Percentiles rank a stretch among this genome's conserved stretches.
phyloP scores from a whole-genome alignment of 2,888 invertebrate genomes.

The Danaus chrysippus region DNA sequence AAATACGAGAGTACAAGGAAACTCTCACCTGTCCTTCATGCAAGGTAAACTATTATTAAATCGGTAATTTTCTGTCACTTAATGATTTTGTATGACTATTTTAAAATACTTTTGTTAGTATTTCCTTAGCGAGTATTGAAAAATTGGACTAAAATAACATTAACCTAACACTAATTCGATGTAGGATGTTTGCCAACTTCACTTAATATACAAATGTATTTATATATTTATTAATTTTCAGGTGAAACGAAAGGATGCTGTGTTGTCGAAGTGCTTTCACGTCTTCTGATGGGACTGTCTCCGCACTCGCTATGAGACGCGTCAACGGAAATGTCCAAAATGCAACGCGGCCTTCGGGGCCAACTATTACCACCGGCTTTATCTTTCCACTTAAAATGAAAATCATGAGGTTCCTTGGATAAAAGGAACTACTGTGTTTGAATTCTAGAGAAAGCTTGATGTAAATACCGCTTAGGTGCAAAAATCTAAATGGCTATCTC shows the following conservation, averaged over 20 bases:
- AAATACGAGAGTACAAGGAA: conserved; percentile 98
- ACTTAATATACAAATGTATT: not conserved
- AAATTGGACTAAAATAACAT: no score
- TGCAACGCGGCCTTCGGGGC: conserved; percentile 99
- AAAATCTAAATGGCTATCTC: no score
- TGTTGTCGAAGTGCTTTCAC: conserved; percentile 99
- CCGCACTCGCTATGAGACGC: conserved; percentile 97
- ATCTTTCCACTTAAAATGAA: conserved; percentile 84
- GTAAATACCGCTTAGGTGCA: no score
- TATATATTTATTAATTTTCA: conserved; percentile 33
- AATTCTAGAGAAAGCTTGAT: not conserved
- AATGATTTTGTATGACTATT: no score
- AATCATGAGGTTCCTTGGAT: not conserved
- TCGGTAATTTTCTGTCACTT: no score
- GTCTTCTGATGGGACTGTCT: conserved; percentile 99
- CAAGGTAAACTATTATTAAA: conserved; percentile 77
- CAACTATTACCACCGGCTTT: conserved; percentile 98
- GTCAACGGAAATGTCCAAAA: conserved; percentile 99
- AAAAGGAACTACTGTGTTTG: not conserved
- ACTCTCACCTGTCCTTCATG: conserved; percentile 98
- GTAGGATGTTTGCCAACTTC: no score
- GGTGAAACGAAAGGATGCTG: conserved; percentile 98
- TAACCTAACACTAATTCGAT: no score
- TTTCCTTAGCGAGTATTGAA: no score
- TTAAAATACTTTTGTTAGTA: no score